Percentiles rank a stretch among this genome's conserved stretches.
phyloP scores from a whole-genome alignment of 2,888 invertebrate species.

The Argynnis bischoffii region DNA sequence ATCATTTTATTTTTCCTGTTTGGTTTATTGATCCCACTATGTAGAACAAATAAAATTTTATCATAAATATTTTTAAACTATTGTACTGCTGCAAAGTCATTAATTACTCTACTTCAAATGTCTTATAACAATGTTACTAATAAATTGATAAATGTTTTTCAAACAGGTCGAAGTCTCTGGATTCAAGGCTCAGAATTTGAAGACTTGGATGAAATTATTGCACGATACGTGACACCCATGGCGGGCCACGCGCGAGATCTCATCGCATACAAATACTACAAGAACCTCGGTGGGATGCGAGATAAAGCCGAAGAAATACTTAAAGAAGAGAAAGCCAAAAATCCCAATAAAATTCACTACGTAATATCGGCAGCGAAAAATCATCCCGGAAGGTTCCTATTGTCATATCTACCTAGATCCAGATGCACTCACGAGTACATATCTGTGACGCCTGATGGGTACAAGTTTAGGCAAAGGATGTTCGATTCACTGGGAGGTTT shows the following conservation, averaged over 20 bases:
- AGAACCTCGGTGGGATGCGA: slow-evolving; percentile 87
- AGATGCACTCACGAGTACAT: slow-evolving; percentile 95
- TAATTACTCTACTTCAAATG: too few species aligned
- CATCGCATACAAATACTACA: slow-evolving; percentile 94
- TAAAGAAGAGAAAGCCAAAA: slow-evolving; percentile 94
- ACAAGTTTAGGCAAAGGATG: slow-evolving; percentile 93
- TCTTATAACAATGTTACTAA: too few species aligned
- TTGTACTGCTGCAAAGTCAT: too few species aligned
- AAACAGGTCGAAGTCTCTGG: slow-evolving; percentile 85
- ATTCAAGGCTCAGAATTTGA: slow-evolving; percentile 97
- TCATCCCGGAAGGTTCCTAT: slow-evolving; percentile 95
- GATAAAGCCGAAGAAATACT: slow-evolving; percentile 94
- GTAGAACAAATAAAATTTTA: background rate
- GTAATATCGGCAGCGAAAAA: slow-evolving; percentile 91
- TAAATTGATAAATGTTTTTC: background rate
- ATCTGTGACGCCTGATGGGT: slow-evolving; percentile 95
- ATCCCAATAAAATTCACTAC: slow-evolving; percentile 94
- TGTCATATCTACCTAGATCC: slow-evolving; percentile 95
- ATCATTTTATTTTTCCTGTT: slow-evolving; percentile 9
- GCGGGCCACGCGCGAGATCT: slow-evolving; percentile 96
- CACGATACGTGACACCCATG: slow-evolving; percentile 98
- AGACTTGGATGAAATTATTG: slow-evolving; percentile 99
- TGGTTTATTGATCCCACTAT: background rate
- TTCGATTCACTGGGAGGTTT: slow-evolving; percentile 90
- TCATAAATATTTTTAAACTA: too few species aligned